Evolutionary conservation across 2,113 vertebrate species (phyloP).

Genomic region (Anolis sagrei): DNA sequence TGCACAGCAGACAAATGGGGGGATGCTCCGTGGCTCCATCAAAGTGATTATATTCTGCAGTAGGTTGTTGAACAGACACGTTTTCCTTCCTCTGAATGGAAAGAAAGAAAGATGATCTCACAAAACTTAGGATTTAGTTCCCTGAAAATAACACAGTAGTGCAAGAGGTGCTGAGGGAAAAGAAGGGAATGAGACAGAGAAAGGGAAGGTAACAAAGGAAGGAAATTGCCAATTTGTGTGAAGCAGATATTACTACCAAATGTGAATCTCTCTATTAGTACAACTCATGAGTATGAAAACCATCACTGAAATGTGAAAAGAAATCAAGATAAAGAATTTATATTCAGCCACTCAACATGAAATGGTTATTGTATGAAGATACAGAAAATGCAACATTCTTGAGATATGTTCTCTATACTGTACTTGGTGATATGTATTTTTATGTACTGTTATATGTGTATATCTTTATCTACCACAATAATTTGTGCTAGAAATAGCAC

Average conservation of each 20-base stretch:
- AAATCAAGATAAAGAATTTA: constrained; percentile 55
- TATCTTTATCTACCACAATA: background rate
- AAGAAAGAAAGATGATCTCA: constrained; percentile 33
- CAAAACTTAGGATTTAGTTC: constrained; percentile 5
- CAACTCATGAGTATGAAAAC: constrained; percentile 58
- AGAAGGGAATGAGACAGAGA: constrained; percentile 35
- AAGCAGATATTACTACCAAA: constrained; percentile 56
- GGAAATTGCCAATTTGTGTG: constrained; percentile 19
- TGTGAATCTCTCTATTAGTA: constrained; percentile 52
- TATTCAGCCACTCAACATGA: constrained; percentile 60
- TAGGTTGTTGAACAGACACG: constrained; percentile 54
- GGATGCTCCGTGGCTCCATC: background rate
- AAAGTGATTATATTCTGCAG: constrained; percentile 5
- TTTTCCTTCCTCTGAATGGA: constrained; percentile 26
- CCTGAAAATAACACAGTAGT: constrained; percentile 53
- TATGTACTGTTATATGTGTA: background rate
- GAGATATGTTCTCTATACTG: background rate
- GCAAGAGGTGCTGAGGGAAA: background rate
- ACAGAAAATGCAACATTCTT: background rate
- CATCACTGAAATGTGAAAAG: constrained; percentile 31
- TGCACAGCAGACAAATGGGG: constrained; percentile 27
- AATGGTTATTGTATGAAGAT: background rate
- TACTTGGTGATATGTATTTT: background rate
- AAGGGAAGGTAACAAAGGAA: background rate
- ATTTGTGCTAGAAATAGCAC: background rate